A percentile compares a stretch with the other conserved stretches of the same genome.
These are phyloP conservation scores for Cecidostiba fungosa DNA, from an alignment of 2,888 invertebrate species.

Conservation along the genomic window DNA sequence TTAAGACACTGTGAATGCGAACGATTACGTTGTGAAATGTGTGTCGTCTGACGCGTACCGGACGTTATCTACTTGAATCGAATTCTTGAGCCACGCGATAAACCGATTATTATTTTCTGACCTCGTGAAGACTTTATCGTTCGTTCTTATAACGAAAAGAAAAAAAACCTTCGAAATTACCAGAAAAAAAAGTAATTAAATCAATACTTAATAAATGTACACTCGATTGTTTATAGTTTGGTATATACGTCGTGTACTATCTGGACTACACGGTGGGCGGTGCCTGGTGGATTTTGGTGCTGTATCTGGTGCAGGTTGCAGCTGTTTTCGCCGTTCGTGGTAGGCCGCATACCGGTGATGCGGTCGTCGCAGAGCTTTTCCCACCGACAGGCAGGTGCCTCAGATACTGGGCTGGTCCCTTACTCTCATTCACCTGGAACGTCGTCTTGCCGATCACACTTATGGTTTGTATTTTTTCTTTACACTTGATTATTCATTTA, in stretches of 20 bases:
- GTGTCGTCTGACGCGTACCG: too few relatives aligned
- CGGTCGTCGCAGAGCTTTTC: conserved; percentile 84
- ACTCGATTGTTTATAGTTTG: conserved; percentile 82
- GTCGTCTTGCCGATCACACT: conserved; percentile 91
- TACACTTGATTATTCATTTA: neutral
- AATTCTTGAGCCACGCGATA: too few relatives aligned
- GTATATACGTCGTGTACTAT: conserved; percentile 91
- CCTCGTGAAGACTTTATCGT: too few relatives aligned
- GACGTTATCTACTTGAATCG: too few relatives aligned
- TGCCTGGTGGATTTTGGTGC: conserved; percentile 92
- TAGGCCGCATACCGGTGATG: conserved; percentile 91
- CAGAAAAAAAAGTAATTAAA: too few relatives aligned
- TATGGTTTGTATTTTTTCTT: conserved; percentile 82
- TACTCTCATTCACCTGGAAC: conserved; percentile 93
- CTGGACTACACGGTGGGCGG: conserved; percentile 92
- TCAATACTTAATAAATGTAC: neutral
- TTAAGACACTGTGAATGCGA: neutral
- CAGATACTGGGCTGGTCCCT: conserved; percentile 84
- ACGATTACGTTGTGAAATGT: too few relatives aligned
- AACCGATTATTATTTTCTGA: too few relatives aligned
- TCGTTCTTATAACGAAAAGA: too few relatives aligned
- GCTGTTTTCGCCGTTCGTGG: conserved; percentile 94
- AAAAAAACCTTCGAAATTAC: neutral
- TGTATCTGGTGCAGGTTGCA: conserved; percentile 88
- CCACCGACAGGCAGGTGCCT: conserved; percentile 81